Evolutionary conservation across 2,113 vertebrate genomes (phyloP), one percentile per base, ranked within the genome.

Genomic region (Bombycilla garrulus): DNA sequence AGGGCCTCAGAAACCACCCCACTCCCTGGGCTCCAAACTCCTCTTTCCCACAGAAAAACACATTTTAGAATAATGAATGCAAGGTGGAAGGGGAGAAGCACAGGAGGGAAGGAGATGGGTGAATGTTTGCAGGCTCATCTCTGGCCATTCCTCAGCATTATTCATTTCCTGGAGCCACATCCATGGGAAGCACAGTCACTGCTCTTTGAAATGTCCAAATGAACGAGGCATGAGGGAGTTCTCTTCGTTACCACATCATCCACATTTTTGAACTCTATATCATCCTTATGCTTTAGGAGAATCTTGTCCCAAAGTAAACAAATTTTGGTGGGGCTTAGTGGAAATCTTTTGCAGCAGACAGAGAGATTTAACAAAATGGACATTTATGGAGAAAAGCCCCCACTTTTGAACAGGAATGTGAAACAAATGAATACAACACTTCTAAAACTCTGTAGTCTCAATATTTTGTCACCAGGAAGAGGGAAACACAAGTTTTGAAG

Each of bases 271-370:
- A 92, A 90, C 88, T 94, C 76, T 60, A 12, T 86, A 71, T 95
- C 92, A 94, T 96, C 88, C 77, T 86, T 74, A 86, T 51, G 69
- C 40, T 86, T 83, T 31, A 81, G 88, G 79, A 93, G 67, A 60
- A 45, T 81, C 20, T 93, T 40, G 53, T 97, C 90, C 92, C 90
- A 96, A 88, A 97, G 40, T 81, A 95, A 97, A 97, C 86, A 91
- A 64, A 81, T 84, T 91, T 93, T 96, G 93, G 92, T 95, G 88
- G 82, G 61, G 88, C 82, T 93, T 35, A 74, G 48, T 72, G 80
- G 88, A 93, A 95, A 81, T 92, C 36, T 95, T 94, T 31, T 25
- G 61, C 8, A 20, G 67, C 82, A 93, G 70, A 73, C 14, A 47
- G 81, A 93, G 26, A 9, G 16, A 67, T 82, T 77, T 24, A 23